Percentiles rank a stretch among this genome's conserved stretches.
Evolutionary conservation across 2,113 vertebrate genomes (phyloP).

Genomic region (Indicator maculatus): DNA sequence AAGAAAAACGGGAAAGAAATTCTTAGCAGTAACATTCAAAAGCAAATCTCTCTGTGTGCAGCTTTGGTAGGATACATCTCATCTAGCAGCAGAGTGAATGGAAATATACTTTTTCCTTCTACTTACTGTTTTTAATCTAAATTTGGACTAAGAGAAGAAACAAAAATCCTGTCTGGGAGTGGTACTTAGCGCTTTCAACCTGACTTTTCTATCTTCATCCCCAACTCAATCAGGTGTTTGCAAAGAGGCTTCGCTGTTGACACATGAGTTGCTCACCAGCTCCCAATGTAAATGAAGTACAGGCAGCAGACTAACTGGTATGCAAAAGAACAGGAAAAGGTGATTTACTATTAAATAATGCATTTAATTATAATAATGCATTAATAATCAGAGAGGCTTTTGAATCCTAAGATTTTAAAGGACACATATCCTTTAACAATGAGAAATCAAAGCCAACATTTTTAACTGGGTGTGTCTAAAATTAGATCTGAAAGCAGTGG

Average conservation of each 20-base stretch:
- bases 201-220: not conserved
- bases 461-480: slow-evolving; percentile 22
- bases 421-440: not conserved
- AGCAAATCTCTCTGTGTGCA: not conserved
- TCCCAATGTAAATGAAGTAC: not conserved
- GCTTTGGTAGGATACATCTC: not conserved
- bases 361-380: not conserved
- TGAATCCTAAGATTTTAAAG: not conserved
- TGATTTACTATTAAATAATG: not conserved
- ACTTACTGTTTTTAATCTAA: not conserved
- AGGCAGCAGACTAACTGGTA: not conserved
- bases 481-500: not conserved
- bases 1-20: not conserved
- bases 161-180: not conserved
- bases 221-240: not conserved
- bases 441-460: slow-evolving; percentile 16
- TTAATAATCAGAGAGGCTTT: not conserved
- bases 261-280: not conserved
- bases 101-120: not conserved
- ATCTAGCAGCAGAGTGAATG: not conserved
- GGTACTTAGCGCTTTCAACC: not conserved
- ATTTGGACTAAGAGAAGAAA: not conserved
- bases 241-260: not conserved
- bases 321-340: not conserved
- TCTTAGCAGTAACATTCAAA: not conserved